Evolutionary conservation across 2,888 invertebrate species (phyloP), one percentile per base, ranked within the genome.

Genomic region (Leptarthrus brevirostris): DNA sequence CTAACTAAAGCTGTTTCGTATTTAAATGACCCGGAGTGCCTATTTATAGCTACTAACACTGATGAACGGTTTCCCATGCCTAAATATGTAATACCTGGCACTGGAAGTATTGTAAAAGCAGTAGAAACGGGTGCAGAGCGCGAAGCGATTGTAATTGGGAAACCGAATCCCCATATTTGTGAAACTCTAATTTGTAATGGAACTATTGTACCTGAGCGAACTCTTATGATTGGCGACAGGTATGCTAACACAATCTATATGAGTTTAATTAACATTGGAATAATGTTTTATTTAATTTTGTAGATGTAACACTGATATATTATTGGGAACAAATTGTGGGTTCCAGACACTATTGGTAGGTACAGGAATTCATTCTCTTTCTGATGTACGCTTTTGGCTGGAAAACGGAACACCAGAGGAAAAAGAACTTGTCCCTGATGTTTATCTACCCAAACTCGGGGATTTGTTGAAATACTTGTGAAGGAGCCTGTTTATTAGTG

Each of bases 11-110:
- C 98, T 0, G 93, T 94, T 1, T 92, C 92, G 26, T 98, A 98
- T 84, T 88, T 97, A 1, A 89, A 89, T 22, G 88, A 93, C 79
- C 91, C 92, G 0, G 88, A 91, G 16, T 92, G 93, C 79, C 82
- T 94, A 53, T 98, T 97, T 82, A 87, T 98, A 73, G 98, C 93
- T 0, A 97, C 98, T 4, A 98, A 98, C 83, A 94, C 93, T 0
- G 98, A 98, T 85, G 94, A 96, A 82, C 88, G 92, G 74, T 94
- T 93, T 81, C 95, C 94, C 0, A 86, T 88, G 76, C 87, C 91
- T 74, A 92, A 93, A 74, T 92, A 93, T 86, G 87, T 90, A 4
- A 86, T 90, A 53, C 88, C 89, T 75, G 95, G 96, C 10, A 95
- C 97, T 2, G 98, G 98, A 0, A 90, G 93, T 72, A 88, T 98